Evolutionary conservation across 2,888 invertebrate species (phyloP).

Genomic region (Pristionchus fissidentatus): DNA sequence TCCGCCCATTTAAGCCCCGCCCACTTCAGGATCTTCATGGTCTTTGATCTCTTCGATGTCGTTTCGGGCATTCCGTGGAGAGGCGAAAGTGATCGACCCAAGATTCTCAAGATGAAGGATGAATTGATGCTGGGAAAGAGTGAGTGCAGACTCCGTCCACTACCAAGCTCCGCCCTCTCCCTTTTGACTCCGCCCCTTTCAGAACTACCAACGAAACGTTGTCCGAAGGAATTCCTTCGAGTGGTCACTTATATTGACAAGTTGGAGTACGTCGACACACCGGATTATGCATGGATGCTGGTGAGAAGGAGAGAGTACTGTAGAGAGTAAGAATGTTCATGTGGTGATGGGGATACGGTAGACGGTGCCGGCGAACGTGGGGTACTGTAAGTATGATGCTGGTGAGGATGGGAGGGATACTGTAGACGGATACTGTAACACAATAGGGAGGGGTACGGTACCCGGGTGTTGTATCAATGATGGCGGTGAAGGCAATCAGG

Average conservation of each 20-base stretch:
- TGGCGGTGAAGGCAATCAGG: not conserved
- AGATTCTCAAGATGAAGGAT: slow-evolving; percentile 42
- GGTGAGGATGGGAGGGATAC: not conserved
- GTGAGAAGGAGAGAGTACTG: not conserved
- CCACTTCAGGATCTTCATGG: slow-evolving; percentile 28
- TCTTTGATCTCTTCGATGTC: slow-evolving; percentile 34
- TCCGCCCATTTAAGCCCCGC: not conserved
- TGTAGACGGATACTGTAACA: not conserved
- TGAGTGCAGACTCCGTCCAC: not conserved
- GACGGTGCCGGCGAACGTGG: no score
- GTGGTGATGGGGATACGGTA: no score
- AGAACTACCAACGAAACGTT: slow-evolving; percentile 21
- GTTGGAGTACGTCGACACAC: slow-evolving; percentile 35
- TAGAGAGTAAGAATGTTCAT: no score
- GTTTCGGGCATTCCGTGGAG: slow-evolving; percentile 10
- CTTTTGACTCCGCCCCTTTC: slow-evolving; percentile 3
- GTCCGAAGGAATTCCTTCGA: slow-evolving; percentile 36
- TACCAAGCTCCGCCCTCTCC: not conserved
- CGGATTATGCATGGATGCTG: slow-evolving; percentile 33
- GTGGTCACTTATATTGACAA: slow-evolving; percentile 27
- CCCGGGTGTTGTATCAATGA: no score
- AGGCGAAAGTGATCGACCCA: slow-evolving; percentile 15
- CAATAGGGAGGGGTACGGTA: no score
- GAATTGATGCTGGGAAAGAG: slow-evolving; percentile 27
- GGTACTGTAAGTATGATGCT: no score